Evolutionary conservation across 2,113 vertebrate species (phyloP).

Genomic region (Charina bottae): DNA sequence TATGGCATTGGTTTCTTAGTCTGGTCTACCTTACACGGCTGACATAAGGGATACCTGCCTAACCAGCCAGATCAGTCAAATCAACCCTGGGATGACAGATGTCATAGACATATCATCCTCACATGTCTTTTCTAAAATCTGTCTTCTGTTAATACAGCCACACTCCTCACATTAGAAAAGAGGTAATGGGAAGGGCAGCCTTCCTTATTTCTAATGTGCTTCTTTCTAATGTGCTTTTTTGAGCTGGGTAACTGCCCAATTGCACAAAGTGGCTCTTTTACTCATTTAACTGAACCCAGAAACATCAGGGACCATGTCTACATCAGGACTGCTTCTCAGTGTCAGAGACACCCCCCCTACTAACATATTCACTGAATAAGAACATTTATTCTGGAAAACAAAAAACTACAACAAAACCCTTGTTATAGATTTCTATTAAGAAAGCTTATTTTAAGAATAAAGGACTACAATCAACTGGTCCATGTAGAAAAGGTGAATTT

Average conservation of each 20-base stretch:
- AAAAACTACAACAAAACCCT: not conserved
- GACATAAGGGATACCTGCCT: not conserved
- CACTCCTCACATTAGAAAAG: not conserved
- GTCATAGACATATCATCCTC: not conserved
- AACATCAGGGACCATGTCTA: too few relatives aligned
- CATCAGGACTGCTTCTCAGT: not conserved
- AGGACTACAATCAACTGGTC: too few relatives aligned
- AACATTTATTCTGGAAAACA: not conserved
- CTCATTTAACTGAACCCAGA: not conserved
- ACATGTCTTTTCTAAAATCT: not conserved
- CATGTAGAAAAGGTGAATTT: not conserved
- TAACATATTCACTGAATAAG: not conserved
- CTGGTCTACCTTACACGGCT: not conserved
- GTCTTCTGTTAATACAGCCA: not conserved
- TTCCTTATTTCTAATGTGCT: not conserved
- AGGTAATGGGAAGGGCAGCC: not conserved
- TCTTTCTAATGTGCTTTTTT: not conserved
- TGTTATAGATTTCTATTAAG: not conserved
- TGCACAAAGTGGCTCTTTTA: not conserved
- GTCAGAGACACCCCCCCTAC: not conserved
- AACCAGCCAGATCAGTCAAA: not conserved
- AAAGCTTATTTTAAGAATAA: not conserved
- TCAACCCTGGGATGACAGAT: not conserved
- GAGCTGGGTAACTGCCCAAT: not conserved
- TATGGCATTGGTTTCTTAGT: not conserved